Evolutionary conservation across 2,113 vertebrate genomes (phyloP).

Genomic region (Boleophthalmus pectinirostris): DNA sequence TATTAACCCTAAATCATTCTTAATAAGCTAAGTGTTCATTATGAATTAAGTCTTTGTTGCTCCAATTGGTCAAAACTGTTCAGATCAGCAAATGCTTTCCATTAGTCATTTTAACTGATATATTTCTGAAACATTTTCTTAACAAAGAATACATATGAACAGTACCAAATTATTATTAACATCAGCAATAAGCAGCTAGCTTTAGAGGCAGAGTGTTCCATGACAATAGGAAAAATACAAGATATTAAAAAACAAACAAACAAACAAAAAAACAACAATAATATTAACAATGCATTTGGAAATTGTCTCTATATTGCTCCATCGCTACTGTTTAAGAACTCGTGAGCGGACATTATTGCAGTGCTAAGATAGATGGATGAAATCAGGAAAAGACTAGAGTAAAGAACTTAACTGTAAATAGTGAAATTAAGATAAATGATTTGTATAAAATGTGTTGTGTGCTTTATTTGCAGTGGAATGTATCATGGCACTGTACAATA

Average conservation of each 20-base stretch:
- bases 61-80: too few species aligned
- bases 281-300: slow-evolving; percentile 37
- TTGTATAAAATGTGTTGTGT: slow-evolving; percentile 62
- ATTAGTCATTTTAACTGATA: not conserved
- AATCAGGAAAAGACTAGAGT: slow-evolving; percentile 24
- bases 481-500: slow-evolving; percentile 74
- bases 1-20: too few species aligned
- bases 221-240: slow-evolving; percentile 51
- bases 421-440: not conserved
- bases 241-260: slow-evolving; percentile 37
- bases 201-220: slow-evolving; percentile 55
- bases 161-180: slow-evolving; percentile 35
- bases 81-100: too few species aligned
- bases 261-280: slow-evolving; percentile 43
- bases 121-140: slow-evolving; percentile 38
- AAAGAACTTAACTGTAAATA: slow-evolving; percentile 7
- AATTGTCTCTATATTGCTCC: slow-evolving; percentile 64
- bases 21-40: too few species aligned
- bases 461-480: slow-evolving; percentile 73
- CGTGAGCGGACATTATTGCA: slow-evolving; percentile 62
- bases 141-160: slow-evolving; percentile 30
- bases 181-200: slow-evolving; percentile 54
- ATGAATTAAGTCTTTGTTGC: too few species aligned
- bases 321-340: slow-evolving; percentile 58
- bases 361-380: slow-evolving; percentile 46